A percentile compares a stretch with the other conserved stretches of the same genome.
phyloP scores from a whole-genome alignment of 1,140 invertebrate genomes.

The Acromyrmex echinatior region DNA sequence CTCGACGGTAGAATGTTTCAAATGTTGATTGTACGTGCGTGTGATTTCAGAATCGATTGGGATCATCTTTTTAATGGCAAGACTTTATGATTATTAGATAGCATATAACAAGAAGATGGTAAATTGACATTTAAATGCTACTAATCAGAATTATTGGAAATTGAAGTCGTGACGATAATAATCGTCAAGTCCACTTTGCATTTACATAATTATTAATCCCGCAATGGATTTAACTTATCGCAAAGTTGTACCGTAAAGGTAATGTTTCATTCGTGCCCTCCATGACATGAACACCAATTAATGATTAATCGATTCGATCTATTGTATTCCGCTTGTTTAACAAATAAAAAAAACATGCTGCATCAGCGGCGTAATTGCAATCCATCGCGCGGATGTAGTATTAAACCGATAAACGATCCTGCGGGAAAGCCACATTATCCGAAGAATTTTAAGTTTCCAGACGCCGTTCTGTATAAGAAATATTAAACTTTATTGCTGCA shows the following conservation, averaged over 20 bases:
- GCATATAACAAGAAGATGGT: not conserved
- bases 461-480: not conserved
- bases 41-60: not conserved
- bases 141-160: constrained; percentile 29
- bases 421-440: not conserved
- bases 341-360: not conserved
- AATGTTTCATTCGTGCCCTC: constrained; percentile 23
- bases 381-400: not conserved
- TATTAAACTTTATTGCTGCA: not conserved
- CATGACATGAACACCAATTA: constrained; percentile 6
- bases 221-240: not conserved
- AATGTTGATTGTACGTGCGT: not conserved
- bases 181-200: not conserved
- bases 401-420: constrained; percentile 13
- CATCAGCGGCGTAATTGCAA: constrained; percentile 20
- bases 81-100: constrained; percentile 17
- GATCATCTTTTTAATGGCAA: not conserved
- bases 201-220: constrained; percentile 9
- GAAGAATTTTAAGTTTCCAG: constrained; percentile 18
- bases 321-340: constrained; percentile 20
- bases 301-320: constrained; percentile 31
- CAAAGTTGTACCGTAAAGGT: not conserved
- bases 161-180: constrained; percentile 27
- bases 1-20: not conserved
- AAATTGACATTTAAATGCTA: constrained; percentile 4